These are phyloP conservation scores for Lasiurus cinereus DNA, from an alignment of 2,113 vertebrate genomes.

Conservation along the genomic window DNA sequence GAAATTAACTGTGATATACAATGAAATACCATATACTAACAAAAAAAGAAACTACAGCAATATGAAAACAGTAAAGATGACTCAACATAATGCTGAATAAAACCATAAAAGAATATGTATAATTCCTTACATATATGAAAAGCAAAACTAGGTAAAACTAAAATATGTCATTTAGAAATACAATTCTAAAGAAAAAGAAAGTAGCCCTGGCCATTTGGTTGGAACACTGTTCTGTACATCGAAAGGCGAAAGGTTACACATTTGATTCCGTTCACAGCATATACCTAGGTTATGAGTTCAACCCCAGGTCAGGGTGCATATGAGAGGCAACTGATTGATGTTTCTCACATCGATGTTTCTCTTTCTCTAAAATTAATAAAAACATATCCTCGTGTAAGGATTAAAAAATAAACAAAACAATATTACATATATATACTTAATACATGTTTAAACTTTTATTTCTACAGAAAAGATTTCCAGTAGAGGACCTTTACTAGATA, in stretches of 20 bases:
- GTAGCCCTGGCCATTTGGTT: too few species aligned
- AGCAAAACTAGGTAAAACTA: constrained; percentile 30
- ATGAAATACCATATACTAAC: neutral
- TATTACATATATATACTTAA: neutral
- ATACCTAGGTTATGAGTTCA: too few species aligned
- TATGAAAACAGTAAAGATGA: constrained; percentile 4
- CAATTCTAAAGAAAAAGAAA: constrained; percentile 48
- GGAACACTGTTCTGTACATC: too few species aligned
- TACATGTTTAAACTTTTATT: constrained; percentile 23
- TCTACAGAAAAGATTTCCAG: constrained; percentile 14
- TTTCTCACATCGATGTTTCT: too few species aligned
- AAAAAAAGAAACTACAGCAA: constrained; percentile 35
- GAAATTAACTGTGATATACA: neutral
- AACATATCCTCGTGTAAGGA: too few species aligned
- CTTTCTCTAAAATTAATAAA: too few species aligned
- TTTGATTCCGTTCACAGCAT: too few species aligned
- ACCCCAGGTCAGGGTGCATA: too few species aligned
- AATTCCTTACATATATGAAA: constrained; percentile 25
- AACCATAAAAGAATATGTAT: constrained; percentile 8
- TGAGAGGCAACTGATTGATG: too few species aligned
- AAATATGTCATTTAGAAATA: constrained; percentile 22
- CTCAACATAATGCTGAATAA: neutral
- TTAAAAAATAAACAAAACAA: neutral
- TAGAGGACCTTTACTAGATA: constrained; percentile 28
- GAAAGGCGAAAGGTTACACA: too few species aligned